phyloP scores from a whole-genome alignment of 2,888 invertebrate species.

The Clunio marinus region DNA sequence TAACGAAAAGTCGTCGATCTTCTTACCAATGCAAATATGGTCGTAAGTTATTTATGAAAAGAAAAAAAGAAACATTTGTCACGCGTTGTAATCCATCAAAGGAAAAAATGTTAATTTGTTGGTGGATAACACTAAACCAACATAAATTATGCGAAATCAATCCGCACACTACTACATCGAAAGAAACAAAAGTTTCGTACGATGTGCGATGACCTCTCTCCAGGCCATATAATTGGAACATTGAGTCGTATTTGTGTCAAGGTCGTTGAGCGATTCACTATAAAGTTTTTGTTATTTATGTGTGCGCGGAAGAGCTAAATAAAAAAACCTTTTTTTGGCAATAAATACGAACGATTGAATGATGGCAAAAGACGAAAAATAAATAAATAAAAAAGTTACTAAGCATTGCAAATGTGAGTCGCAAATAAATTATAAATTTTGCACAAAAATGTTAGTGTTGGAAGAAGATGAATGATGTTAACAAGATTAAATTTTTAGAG shows the following conservation, averaged over 20 bases:
- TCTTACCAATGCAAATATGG: too few relatives aligned
- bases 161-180: neutral
- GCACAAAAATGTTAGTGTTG: too few relatives aligned
- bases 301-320: neutral
- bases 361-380: too few relatives aligned
- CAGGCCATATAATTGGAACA: conserved; percentile 38
- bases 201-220: conserved; percentile 38
- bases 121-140: neutral
- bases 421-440: too few relatives aligned
- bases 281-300: neutral
- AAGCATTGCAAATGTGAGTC: too few relatives aligned
- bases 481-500: neutral
- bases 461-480: too few relatives aligned
- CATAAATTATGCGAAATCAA: neutral
- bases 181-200: neutral
- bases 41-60: too few relatives aligned
- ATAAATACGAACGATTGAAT: neutral
- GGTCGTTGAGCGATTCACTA: conserved; percentile 14
- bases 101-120: conserved; percentile 3
- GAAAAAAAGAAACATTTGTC: too few relatives aligned
- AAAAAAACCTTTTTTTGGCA: neutral
- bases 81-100: too few relatives aligned
- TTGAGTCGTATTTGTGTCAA: conserved; percentile 39
- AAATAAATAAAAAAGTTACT: too few relatives aligned
- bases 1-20: conserved; percentile 14